Conservation (phyloP, 2,113 vertebrate species). For the Paramisgurnus dabryanus region DNA sequence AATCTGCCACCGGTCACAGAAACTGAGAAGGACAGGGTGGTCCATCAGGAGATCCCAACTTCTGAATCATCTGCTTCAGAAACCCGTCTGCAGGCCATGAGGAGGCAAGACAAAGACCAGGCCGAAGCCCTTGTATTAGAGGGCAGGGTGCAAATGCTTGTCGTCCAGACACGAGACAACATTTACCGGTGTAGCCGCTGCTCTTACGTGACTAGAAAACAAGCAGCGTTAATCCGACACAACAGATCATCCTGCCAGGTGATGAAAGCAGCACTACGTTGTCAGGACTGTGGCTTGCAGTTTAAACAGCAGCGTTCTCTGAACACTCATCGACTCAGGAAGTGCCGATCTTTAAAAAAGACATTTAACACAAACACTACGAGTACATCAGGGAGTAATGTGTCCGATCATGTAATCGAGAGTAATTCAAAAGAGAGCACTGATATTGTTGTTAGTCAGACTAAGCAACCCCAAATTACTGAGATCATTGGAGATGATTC, state of each 20-base stretch:
- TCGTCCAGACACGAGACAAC: constrained; percentile 76
- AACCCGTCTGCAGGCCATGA: constrained; percentile 74
- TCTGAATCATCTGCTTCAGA: constrained; percentile 62
- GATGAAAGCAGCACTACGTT: constrained; percentile 71
- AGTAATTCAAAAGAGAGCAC: not conserved
- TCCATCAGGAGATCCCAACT: not conserved
- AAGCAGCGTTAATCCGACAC: constrained; percentile 79
- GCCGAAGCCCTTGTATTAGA: constrained; percentile 86
- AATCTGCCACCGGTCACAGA: not conserved
- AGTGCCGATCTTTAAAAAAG: constrained; percentile 76
- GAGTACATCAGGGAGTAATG: not conserved
- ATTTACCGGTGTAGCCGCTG: constrained; percentile 81
- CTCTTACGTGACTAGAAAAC: constrained; percentile 80
- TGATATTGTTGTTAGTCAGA: not conserved
- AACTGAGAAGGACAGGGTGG: not conserved
- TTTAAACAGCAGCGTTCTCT: constrained; percentile 90
- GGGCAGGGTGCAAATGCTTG: constrained; percentile 90
- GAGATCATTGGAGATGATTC: constrained; percentile 5
- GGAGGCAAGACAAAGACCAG: constrained; percentile 88
- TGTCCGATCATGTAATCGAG: not conserved
- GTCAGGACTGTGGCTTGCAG: constrained; percentile 78
- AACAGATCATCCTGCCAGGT: constrained; percentile 74
- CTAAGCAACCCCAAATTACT: not conserved
- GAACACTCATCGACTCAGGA: constrained; percentile 83
- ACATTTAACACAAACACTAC: constrained; percentile 34